Evolutionary conservation across 1,140 invertebrate species (phyloP), one percentile per base, ranked within the genome.

Genomic region (Drosophila repleta): DNA sequence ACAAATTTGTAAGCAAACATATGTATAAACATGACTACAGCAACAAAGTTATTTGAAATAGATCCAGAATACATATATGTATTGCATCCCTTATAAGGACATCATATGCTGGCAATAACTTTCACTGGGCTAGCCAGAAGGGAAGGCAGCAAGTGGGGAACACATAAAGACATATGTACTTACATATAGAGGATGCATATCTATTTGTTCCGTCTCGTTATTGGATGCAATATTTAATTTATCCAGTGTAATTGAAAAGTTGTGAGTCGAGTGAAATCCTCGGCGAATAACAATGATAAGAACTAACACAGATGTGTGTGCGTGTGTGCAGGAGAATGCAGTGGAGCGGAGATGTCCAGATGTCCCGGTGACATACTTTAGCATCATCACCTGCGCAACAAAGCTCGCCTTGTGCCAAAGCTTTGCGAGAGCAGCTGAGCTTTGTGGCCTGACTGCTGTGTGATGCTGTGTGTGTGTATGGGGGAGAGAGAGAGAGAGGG

Each of bases 361-460:
- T 43, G 39, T 43, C 39, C 39, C 39, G 39, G 39, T 43, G 39
- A 43, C 39, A 43, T 43, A 43, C 39, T 43, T 43, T 35, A 35
- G 32, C 32, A 43, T 43, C 39, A 43, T 15, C 39, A 43, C 39
- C 39, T 43, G 39, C 39, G 6, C n/a, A 17, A 43, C 18, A 17
- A 15, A 43, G 39, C 39, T 43, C 17, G n/a, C 15, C 17, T 15
- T 43, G 39, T 15, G 15, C 6, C n/a, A 43, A 17, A 43, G 39
- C 39, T 43, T 43, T 17, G n/a, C 10, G 39, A n/a, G 39, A 15
- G n/a, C n/a, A 3, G 39, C n/a, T 3, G 11, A 41, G 39, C 39
- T 41, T 35, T 35, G 11, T 35, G n/a, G n/a, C n/a, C n/a, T n/a
- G n/a, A n/a, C n/a, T 3, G 10, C 32, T 11, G 32, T 3, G 10